A percentile compares a stretch with the other conserved stretches of the same genome.
These are phyloP conservation scores for Hartigia nigra DNA, from an alignment of 2,888 invertebrate species.

Conservation along the genomic window DNA sequence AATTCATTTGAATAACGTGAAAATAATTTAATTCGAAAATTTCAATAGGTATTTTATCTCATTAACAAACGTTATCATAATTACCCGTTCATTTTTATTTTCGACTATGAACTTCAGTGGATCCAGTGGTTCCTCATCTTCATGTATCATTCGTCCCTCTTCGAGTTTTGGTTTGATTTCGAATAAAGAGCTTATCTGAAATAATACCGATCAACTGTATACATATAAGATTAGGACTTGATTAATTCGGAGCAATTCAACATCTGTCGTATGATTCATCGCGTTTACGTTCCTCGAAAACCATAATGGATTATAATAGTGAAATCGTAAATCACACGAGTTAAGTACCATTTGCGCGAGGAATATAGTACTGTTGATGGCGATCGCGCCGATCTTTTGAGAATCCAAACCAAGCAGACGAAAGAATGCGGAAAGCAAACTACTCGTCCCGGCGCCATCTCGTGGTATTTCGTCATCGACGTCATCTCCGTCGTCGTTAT, in stretches of 20 bases:
- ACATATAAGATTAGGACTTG: neutral
- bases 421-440: constrained; percentile 71
- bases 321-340: neutral
- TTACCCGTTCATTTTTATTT: constrained; percentile 71
- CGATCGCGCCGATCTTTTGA: constrained; percentile 82
- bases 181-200: constrained; percentile 73
- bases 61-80: constrained; percentile 8
- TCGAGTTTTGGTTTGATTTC: constrained; percentile 65
- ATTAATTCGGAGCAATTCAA: neutral
- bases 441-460: constrained; percentile 34
- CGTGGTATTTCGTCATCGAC: constrained; percentile 47
- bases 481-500: constrained; percentile 43
- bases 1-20: no score
- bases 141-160: constrained; percentile 41
- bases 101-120: constrained; percentile 75
- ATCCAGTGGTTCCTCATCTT: constrained; percentile 34
- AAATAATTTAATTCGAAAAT: neutral
- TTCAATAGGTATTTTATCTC: neutral
- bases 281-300: constrained; percentile 1
- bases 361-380: constrained; percentile 85
- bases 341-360: constrained; percentile 81
- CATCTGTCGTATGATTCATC: constrained; percentile 19
- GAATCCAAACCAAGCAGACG: constrained; percentile 81
- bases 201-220: constrained; percentile 28
- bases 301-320: neutral